Evolutionary conservation across 2,888 invertebrate species (phyloP), one percentile per base, ranked within the genome.

Genomic region (Acronicta alni): DNA sequence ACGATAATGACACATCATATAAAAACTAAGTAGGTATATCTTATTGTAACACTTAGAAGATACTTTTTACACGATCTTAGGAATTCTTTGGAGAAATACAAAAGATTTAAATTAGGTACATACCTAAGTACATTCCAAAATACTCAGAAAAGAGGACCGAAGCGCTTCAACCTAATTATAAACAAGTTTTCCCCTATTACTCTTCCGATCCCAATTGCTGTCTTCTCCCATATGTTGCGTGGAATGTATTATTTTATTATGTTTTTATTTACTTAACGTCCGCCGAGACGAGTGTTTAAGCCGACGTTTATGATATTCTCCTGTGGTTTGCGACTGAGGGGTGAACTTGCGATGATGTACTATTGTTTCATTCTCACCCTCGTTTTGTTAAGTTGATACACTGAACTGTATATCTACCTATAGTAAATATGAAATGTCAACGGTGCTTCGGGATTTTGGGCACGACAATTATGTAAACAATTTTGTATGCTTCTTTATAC

Each of bases 251-350:
- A 94, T 93, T 93, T 92, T 89, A 93, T 93, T 92, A 90, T 88
- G 89, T 91, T 93, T 93, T 93, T 93, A 93, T 93, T 93, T 92
- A 93, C 87, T 90, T 86, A 85, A 84, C 84, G 85, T 92, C 92
- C 89, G 81, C 74, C 61, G 91, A 89, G 93, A 91, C 86, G 91
- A 90, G 93, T 93, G 93, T 92, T 94, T 93, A 93, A 94, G 92
- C 91, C 87, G 92, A 90, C 93, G 89, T 93, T 93, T 93, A 93
- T 93, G 90, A 93, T 92, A 93, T 92, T 92, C 92, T 93, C 92
- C 76, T 88, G 94, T 84, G 93, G 93, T 88, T 92, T 89, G 83
- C 73, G 67, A 37, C 66, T 65, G 89, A 89, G 89, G 92, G 92
- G 91, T 80, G 86, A 78, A 79, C 74, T 43, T 39, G 44, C 78